phyloP scores from a whole-genome alignment of 2,113 vertebrate genomes.

The Tetrax tetrax region DNA sequence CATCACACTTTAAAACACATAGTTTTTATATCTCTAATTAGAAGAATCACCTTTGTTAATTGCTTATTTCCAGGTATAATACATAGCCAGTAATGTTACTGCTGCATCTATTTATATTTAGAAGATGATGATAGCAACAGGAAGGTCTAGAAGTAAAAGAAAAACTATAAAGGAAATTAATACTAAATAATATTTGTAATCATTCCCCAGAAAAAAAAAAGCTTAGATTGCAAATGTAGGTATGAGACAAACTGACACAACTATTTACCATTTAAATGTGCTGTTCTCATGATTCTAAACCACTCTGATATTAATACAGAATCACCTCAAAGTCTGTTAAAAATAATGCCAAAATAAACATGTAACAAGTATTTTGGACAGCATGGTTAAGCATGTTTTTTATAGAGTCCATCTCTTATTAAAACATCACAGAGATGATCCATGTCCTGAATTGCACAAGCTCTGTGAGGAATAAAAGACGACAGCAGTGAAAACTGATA shows the following conservation, averaged over 20 bases:
- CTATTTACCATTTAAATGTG: background rate
- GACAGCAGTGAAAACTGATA: background rate
- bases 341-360: background rate
- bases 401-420: background rate
- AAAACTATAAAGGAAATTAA: background rate
- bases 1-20: background rate
- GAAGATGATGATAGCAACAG: background rate
- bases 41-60: background rate
- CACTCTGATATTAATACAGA: background rate
- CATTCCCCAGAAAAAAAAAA: background rate
- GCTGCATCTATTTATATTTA: background rate
- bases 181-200: background rate
- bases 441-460: background rate
- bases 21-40: background rate
- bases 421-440: background rate
- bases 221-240: background rate
- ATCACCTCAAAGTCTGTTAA: background rate
- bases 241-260: background rate
- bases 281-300: background rate
- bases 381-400: background rate
- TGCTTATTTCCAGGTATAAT: background rate
- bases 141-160: background rate
- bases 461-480: background rate
- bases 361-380: background rate
- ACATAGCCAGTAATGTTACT: background rate